Conservation (phyloP, 2,797 vertebrate genomes). For the Paramormyrops hopkinsi region DNA sequence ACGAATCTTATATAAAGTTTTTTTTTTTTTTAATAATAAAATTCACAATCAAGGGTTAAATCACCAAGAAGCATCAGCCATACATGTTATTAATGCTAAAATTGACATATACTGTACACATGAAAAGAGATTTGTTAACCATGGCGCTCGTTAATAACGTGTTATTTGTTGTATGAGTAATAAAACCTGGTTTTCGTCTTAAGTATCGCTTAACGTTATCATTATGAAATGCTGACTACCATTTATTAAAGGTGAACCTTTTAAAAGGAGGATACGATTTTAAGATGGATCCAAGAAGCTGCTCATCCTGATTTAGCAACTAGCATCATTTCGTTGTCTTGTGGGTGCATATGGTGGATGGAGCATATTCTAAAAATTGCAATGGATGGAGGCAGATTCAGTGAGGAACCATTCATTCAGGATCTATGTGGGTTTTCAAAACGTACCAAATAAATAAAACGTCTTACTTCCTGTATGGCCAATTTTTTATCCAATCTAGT, state of each 20-base stretch:
- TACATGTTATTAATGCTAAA: background rate
- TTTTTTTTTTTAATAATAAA: background rate
- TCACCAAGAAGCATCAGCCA: background rate
- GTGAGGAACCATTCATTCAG: background rate
- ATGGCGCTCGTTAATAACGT: background rate
- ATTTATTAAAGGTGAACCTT: background rate
- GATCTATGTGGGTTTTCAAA: background rate
- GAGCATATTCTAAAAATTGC: background rate
- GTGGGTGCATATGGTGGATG: background rate
- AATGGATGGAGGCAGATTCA: background rate
- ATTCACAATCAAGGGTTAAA: background rate
- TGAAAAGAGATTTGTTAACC: background rate
- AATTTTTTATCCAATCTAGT: background rate
- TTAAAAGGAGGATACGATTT: background rate
- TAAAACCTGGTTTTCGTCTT: background rate
- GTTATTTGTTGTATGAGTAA: background rate
- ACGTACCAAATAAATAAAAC: background rate
- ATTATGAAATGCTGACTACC: background rate
- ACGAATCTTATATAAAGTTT: background rate
- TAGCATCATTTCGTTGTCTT: background rate
- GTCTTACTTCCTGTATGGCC: background rate
- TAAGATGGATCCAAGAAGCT: background rate
- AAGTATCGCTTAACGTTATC: background rate
- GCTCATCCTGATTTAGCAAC: background rate
- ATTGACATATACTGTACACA: background rate